Evolutionary conservation across 2,888 invertebrate genomes (phyloP).

Genomic region (Acanthoscelides obtectus): DNA sequence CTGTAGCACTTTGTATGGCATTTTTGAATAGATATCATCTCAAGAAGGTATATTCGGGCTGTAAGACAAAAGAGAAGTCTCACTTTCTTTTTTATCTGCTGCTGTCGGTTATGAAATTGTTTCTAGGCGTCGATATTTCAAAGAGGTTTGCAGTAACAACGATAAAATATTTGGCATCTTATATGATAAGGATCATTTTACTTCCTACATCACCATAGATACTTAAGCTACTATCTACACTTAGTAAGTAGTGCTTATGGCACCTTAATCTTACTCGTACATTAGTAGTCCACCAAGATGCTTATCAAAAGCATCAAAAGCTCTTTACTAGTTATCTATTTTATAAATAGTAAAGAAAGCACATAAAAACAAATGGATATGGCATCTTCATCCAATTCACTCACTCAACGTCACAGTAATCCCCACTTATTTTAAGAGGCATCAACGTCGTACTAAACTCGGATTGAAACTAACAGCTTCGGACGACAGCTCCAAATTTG

Average conservation of each 20-base stretch:
- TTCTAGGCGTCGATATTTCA: background rate
- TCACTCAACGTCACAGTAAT: background rate
- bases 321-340: too few relatives aligned
- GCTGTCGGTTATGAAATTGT: background rate
- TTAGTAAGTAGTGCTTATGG: too few relatives aligned
- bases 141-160: background rate
- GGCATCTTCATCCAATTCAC: background rate
- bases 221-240: too few relatives aligned
- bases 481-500: background rate
- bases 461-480: background rate
- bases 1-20: too few relatives aligned
- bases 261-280: too few relatives aligned
- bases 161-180: background rate
- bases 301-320: too few relatives aligned
- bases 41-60: background rate
- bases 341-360: too few relatives aligned
- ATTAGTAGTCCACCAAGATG: too few relatives aligned
- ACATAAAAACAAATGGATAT: too few relatives aligned
- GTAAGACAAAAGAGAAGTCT: background rate
- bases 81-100: background rate
- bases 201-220: too few relatives aligned
- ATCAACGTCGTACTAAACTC: background rate
- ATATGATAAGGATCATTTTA: too few relatives aligned
- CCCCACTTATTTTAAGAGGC: background rate
- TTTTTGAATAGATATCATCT: background rate